Percentiles rank a stretch among this genome's conserved stretches.
These are phyloP conservation scores for Anniella stebbinsi DNA, from an alignment of 2,797 vertebrate genomes.

Conservation along the genomic window DNA sequence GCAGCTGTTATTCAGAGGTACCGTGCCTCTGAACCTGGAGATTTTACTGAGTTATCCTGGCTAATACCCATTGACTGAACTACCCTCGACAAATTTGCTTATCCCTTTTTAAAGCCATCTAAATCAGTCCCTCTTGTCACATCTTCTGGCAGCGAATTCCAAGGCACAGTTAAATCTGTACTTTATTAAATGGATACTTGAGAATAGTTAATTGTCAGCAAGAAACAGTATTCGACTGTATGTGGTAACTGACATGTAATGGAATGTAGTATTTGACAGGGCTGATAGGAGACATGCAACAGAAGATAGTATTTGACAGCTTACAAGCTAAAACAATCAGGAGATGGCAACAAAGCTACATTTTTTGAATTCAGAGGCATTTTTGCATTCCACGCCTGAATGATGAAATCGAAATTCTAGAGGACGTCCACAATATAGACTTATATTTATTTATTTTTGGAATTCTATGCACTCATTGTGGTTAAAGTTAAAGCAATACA, in stretches of 20 bases:
- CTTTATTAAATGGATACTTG: background rate
- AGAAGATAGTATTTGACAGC: background rate
- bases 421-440: background rate
- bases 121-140: too few relatives aligned
- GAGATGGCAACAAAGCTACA: background rate
- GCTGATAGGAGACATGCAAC: background rate
- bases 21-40: background rate
- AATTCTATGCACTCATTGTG: background rate
- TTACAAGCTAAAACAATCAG: background rate
- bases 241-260: background rate
- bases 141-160: background rate
- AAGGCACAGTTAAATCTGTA: background rate
- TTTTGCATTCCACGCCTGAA: background rate
- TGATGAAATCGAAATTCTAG: background rate
- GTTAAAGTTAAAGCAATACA: background rate
- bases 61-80: background rate
- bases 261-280: background rate
- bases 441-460: background rate
- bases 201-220: background rate
- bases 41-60: background rate
- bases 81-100: background rate
- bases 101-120: background rate
- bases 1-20: background rate
- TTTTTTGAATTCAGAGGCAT: background rate
- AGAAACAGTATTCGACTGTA: background rate